Evolutionary conservation across 2,113 vertebrate species (phyloP), one percentile per base, ranked within the genome.

Genomic region (Rhombomys opimus): DNA sequence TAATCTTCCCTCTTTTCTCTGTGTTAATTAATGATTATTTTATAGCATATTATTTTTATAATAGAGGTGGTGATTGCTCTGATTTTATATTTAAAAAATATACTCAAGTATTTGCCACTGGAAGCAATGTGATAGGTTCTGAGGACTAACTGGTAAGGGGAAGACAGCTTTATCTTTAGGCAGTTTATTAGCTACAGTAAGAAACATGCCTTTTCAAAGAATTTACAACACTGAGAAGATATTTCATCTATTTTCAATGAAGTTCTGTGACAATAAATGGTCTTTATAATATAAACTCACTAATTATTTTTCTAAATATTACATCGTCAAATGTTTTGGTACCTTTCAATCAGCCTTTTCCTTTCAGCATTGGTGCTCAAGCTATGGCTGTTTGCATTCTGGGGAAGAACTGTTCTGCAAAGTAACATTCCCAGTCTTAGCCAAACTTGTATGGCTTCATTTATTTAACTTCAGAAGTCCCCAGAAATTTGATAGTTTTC

Each of bases 231-330:
- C 70, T 52, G 38, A 90, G 17, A 85, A 59, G 11, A 15, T 59
- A 38, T 17, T 67, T 77, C 41, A 72, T 73, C 57, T 77, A 50
- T 76, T 70, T 52, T 46, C 35, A 32, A 1, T 81, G 27, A 95
- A 92, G 7, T 1, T 38, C 70, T 86, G 89, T 85, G 30, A 84
- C 14, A 94, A 54, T 90, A 30, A 4, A 68, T 0, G 20, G 67
- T 94, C 70, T 10, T 87, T 73, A 12, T 35, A 70, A 77, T 50
- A 61, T 46, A 76, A 92, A 80, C 7, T 92, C 65, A 75, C 18
- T 27, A 25, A 86, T 88, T 25, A 78, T 75, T 90, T 95, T 93
- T 72, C 7, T 72, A 86, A 93, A 73, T 67, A 92, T 61, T 94
- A 80, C 30, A 76, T 63, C 87, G 35, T 65, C 41, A 57, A 76